Conservation (phyloP, 2,797 vertebrate species). For the Oryzias dopingdopingensis region DNA sequence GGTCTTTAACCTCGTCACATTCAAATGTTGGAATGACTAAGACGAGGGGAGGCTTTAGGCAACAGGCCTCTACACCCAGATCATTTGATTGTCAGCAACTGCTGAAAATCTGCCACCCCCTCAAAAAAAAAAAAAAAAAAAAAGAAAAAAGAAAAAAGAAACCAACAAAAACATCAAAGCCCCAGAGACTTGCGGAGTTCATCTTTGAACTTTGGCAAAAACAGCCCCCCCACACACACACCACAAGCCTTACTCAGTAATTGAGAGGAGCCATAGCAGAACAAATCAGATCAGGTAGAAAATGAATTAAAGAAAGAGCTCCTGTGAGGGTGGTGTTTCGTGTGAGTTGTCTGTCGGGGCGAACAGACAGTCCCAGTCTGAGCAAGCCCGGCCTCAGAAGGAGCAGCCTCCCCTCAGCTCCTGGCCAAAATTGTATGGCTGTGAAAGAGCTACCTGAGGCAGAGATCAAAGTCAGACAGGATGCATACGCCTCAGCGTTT, state of each 20-base stretch:
- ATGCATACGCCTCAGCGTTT: constrained; percentile 65
- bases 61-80: constrained; percentile 40
- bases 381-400: constrained; percentile 47
- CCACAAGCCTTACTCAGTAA: constrained; percentile 17
- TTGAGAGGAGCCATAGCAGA: constrained; percentile 6
- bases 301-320: constrained; percentile 14
- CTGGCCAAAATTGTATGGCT: constrained; percentile 68
- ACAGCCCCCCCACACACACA: constrained; percentile 32
- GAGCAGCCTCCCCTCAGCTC: constrained; percentile 51
- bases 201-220: constrained; percentile 71
- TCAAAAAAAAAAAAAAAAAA: too few species aligned
- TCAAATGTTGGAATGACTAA: constrained; percentile 67
- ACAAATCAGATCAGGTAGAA: constrained; percentile 17
- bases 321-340: constrained; percentile 14
- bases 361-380: constrained; percentile 46
- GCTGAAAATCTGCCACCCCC: constrained; percentile 66
- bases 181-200: constrained; percentile 47
- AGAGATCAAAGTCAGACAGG: constrained; percentile 78
- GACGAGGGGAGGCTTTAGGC: constrained; percentile 43
- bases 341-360: constrained; percentile 20
- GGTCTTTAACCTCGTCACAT: constrained; percentile 62
- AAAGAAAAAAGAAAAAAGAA: too few species aligned
- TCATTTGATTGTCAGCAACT: constrained; percentile 73
- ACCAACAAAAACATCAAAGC: constrained; percentile 74
- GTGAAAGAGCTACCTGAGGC: constrained; percentile 72